These are phyloP conservation scores for Drosophila quadrilineata DNA, from an alignment of 1,140 invertebrate genomes.

Conservation along the genomic window DNA sequence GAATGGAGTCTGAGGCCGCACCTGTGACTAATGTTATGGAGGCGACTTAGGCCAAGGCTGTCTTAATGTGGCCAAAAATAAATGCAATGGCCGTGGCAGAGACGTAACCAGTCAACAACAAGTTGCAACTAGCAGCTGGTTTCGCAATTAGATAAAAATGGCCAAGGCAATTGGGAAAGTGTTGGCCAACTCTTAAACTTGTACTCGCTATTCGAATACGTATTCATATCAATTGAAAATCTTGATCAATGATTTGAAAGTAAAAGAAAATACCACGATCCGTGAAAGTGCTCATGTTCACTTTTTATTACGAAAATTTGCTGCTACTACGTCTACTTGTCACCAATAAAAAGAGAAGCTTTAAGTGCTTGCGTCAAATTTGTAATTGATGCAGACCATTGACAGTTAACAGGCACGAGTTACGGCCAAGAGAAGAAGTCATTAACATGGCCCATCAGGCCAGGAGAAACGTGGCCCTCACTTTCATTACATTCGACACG, in stretches of 20 bases:
- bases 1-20: too few species aligned
- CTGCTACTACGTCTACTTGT: constrained; percentile 25
- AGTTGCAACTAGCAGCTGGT: constrained; percentile 13
- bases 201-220: neutral
- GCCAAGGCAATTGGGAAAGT: constrained; percentile 59
- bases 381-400: constrained; percentile 57
- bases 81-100: too few species aligned
- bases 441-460: constrained; percentile 26
- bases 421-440: too few species aligned
- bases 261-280: constrained; percentile 46
- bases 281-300: constrained; percentile 75
- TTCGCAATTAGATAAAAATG: constrained; percentile 63
- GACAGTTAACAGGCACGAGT: too few species aligned
- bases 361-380: constrained; percentile 71
- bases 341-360: constrained; percentile 7
- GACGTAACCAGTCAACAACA: constrained; percentile 42
- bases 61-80: constrained; percentile 25
- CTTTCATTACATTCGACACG: constrained; percentile 62
- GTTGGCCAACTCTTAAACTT: constrained; percentile 43
- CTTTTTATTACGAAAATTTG: constrained; percentile 54
- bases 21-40: neutral
- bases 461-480: constrained; percentile 53
- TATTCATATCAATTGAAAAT: constrained; percentile 37
- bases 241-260: constrained; percentile 76
- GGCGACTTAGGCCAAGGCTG: neutral